phyloP scores from a whole-genome alignment of 2,113 vertebrate genomes.

The Chaetodon auriga region DNA sequence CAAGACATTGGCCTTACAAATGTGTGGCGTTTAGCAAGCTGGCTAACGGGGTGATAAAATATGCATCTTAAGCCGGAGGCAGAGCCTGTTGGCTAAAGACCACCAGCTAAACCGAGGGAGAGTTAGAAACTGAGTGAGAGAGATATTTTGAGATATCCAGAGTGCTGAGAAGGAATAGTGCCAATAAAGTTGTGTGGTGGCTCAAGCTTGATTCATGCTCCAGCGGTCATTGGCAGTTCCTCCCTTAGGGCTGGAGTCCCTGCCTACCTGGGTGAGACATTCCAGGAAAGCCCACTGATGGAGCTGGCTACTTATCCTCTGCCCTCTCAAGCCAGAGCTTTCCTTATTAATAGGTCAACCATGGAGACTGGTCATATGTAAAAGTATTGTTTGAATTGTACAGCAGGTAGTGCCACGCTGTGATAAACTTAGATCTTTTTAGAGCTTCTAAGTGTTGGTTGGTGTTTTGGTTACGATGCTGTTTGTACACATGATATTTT shows the following conservation, averaged over 20 bases:
- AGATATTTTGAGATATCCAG: not conserved
- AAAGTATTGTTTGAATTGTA: not conserved
- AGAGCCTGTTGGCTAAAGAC: not conserved
- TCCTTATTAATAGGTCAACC: not conserved
- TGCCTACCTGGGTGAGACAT: not conserved
- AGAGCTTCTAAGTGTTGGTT: not conserved
- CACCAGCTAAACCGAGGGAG: not conserved
- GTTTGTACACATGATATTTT: not conserved
- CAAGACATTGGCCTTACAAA: slow-evolving; percentile 15
- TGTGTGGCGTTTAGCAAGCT: not conserved
- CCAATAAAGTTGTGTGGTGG: not conserved
- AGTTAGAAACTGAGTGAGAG: not conserved
- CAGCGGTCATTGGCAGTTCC: not conserved
- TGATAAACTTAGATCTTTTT: not conserved
- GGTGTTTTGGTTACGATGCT: not conserved
- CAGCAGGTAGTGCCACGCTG: not conserved
- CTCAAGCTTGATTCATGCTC: not conserved
- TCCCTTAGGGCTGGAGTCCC: not conserved
- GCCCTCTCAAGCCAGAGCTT: not conserved
- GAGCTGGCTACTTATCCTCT: not conserved
- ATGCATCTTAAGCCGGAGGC: slow-evolving; percentile 1
- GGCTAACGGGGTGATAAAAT: not conserved
- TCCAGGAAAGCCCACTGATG: not conserved
- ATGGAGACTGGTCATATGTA: not conserved
- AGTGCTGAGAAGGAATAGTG: not conserved